Conservation (phyloP, 2,113 vertebrate genomes). For the Laticauda laticaudata region DNA sequence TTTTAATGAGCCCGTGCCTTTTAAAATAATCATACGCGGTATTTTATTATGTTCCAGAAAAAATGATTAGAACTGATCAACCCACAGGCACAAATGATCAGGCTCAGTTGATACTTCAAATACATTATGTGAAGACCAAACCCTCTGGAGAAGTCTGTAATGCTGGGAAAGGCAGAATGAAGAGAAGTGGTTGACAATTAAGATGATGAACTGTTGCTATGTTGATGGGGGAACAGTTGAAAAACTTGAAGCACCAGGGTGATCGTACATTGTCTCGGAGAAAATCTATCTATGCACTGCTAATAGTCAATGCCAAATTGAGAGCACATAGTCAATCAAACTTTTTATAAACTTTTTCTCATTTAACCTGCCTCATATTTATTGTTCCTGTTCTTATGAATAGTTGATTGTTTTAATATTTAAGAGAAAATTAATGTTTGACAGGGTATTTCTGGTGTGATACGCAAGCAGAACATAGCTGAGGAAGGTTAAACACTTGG, state of each 20-base stretch:
- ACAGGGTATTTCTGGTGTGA: not conserved
- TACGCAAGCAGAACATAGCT: not conserved
- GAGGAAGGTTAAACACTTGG: not conserved
- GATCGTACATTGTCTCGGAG: not conserved
- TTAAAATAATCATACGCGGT: not conserved
- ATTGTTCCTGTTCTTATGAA: not conserved
- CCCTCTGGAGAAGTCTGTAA: not conserved
- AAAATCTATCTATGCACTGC: not conserved
- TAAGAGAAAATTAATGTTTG: not conserved
- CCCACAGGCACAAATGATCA: not conserved
- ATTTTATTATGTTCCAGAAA: not conserved
- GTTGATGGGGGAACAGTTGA: not conserved
- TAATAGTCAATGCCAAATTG: not conserved
- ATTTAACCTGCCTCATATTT: not conserved
- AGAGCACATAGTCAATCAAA: not conserved
- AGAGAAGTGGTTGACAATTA: not conserved
- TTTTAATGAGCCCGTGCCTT: not conserved
- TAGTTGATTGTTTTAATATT: not conserved
- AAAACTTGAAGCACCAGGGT: not conserved
- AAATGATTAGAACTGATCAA: not conserved
- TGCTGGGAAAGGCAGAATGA: not conserved
- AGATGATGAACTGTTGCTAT: not conserved
- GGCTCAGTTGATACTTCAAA: not conserved
- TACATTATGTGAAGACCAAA: not conserved
- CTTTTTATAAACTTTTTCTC: not conserved